Conservation (phyloP, 2,797 vertebrate genomes). For the Melanotaenia maccullochi region DNA sequence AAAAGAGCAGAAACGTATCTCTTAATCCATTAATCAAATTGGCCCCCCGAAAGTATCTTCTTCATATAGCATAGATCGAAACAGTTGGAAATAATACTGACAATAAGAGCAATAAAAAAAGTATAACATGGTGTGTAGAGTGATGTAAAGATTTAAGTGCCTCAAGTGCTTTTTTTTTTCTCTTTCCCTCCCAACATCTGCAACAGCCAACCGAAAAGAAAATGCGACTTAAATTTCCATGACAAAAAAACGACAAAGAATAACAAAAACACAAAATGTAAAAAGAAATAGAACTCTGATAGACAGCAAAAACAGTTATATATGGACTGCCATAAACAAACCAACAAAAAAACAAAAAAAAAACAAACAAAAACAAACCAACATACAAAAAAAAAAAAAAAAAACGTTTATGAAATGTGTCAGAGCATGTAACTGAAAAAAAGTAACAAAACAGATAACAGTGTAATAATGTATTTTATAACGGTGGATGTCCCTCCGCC, state of each 20-base stretch:
- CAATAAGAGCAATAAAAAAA: constrained; percentile 35
- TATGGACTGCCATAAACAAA: constrained; percentile 9
- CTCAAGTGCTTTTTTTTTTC: constrained; percentile 56
- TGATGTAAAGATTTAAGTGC: constrained; percentile 66
- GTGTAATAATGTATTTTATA: constrained; percentile 38
- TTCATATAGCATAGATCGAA: constrained; percentile 64
- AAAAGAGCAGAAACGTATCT: constrained; percentile 31
- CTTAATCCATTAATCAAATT: constrained; percentile 55
- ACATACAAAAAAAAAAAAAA: constrained; percentile 14
- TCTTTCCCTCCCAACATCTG: constrained; percentile 42
- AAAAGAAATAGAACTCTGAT: constrained; percentile 40
- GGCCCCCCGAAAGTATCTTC: constrained; percentile 68
- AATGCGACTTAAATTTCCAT: constrained; percentile 51
- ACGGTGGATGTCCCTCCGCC: constrained; percentile 38
- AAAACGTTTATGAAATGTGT: constrained; percentile 61
- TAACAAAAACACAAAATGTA: constrained; percentile 47
- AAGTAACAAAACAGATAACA: constrained; percentile 35
- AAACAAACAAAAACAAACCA: neutral
- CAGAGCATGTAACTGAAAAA: constrained; percentile 39
- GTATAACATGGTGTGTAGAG: constrained; percentile 48
- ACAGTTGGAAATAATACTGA: constrained; percentile 77
- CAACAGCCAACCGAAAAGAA: constrained; percentile 49
- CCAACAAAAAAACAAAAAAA: too few relatives aligned
- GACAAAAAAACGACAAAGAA: constrained; percentile 46
- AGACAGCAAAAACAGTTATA: constrained; percentile 25